Percentiles rank a stretch among this genome's conserved stretches.
phyloP scores from a whole-genome alignment of 2,113 vertebrate genomes.

The Antigone vipio region DNA sequence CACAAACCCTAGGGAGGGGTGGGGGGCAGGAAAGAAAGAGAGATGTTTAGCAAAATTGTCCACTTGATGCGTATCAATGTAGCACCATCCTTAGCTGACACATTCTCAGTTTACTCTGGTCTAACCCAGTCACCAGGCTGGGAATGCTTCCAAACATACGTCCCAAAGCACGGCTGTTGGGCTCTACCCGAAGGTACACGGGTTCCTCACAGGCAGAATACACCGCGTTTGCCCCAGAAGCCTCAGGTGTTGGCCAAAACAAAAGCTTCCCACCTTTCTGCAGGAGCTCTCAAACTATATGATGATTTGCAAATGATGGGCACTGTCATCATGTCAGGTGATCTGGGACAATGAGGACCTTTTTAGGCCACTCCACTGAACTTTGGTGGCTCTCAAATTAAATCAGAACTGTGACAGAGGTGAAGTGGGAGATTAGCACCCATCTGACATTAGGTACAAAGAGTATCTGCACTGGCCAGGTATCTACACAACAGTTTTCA shows the following conservation, averaged over 20 bases:
- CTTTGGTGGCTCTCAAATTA: neutral
- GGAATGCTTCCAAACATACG: neutral
- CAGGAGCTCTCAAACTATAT: neutral
- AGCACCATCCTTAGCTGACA: neutral
- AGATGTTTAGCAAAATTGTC: neutral
- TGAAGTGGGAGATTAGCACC: neutral
- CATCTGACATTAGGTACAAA: neutral
- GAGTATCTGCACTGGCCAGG: neutral
- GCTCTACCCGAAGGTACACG: neutral
- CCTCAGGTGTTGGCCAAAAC: neutral
- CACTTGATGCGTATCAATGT: neutral
- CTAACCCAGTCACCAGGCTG: neutral
- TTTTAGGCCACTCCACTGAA: neutral
- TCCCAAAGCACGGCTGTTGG: neutral
- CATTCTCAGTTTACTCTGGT: neutral
- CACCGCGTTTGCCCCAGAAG: neutral
- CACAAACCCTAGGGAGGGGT: constrained; percentile 82
- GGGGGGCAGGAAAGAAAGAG: neutral
- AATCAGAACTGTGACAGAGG: neutral
- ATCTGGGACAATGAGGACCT: neutral
- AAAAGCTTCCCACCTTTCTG: neutral
- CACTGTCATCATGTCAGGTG: neutral
- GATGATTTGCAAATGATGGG: neutral
- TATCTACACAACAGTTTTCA: neutral
- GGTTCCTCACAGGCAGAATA: neutral